Evolutionary conservation across 1,140 invertebrate genomes (phyloP), one percentile per base, ranked within the genome.

Genomic region (Fopius arisanus): DNA sequence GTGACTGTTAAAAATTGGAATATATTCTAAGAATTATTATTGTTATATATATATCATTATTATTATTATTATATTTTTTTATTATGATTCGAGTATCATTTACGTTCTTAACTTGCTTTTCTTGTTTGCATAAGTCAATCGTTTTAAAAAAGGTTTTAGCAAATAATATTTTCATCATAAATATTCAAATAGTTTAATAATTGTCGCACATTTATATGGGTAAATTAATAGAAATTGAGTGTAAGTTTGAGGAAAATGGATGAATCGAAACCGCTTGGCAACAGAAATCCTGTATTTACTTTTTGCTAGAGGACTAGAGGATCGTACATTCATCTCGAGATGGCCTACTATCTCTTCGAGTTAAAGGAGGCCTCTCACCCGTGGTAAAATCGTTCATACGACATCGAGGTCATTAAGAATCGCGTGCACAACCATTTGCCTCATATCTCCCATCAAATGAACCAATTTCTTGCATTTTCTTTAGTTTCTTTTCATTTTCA

Each of bases 361-460:
- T 59, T 41, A 26, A 41, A 62, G 67, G 80, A 84, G 80, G 83
- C 85, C 85, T 86, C 85, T 86, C 84, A 86, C 85, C 83, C 80
- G 78, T n/a, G 29, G 29, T 31, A 82, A 77, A 81, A 81, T 81
- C 83, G 82, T 83, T 79, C 83, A 85, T 85, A 84, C 83, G 78
- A 65, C 84, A 86, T 86, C 84, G 84, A 86, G 85, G 85, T 86
- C 85, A 86, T 83, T 83, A 33, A 84, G 77, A 79, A 85, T 83
- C 81, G 77, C 82, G 77, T 67, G 19, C 59, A 65, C 26, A 66
- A 65, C 63, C 48, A 67, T 48, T 51, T 65, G 9, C 48, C 23
- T 29, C 29, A 33, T 43, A 65, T 54, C 33, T 33, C 48, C 28
- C 62, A 67, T 31, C 14, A 59, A 66, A 67, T 21, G 16, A 67